Percentiles rank a stretch among this genome's conserved stretches.
Conservation (phyloP, 1,140 invertebrate genomes). For the Drosophila watanabei region DNA sequence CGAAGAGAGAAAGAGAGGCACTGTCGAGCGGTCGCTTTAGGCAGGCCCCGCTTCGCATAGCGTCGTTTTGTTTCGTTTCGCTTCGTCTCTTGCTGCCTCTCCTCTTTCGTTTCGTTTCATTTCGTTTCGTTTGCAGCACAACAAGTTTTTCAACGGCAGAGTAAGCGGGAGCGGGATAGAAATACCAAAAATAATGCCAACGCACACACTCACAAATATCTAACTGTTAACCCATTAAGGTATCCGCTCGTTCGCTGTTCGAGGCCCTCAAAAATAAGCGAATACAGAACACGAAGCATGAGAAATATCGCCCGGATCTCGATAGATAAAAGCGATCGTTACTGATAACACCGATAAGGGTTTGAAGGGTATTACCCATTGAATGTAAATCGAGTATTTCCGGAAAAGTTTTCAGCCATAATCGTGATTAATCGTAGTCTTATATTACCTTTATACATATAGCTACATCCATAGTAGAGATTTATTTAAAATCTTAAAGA, state of each 20-base stretch:
- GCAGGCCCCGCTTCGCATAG: slow-evolving; percentile 72
- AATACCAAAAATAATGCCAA: slow-evolving; percentile 38
- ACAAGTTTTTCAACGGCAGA: slow-evolving; percentile 72
- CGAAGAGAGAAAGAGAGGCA: slow-evolving; percentile 46
- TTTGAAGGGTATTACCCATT: slow-evolving; percentile 1
- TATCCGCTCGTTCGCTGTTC: slow-evolving; percentile 7
- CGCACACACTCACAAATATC: slow-evolving; percentile 42
- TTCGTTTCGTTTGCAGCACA: slow-evolving; percentile 65
- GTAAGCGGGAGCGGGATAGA: slow-evolving; percentile 25
- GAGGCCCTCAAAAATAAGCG: slow-evolving; percentile 9
- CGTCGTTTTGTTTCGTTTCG: slow-evolving; percentile 44
- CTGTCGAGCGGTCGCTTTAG: slow-evolving; percentile 46
- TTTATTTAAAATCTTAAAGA: not conserved
- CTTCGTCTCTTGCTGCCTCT: slow-evolving; percentile 15
- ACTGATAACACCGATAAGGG: slow-evolving; percentile 16
- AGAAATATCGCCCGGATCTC: slow-evolving; percentile 18
- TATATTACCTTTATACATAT: not conserved
- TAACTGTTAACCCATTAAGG: slow-evolving; percentile 61
- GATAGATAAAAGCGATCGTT: slow-evolving; percentile 30
- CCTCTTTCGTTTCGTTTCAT: slow-evolving; percentile 38
- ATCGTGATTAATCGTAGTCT: not conserved
- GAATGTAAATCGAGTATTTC: slow-evolving; percentile 4
- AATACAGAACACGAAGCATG: slow-evolving; percentile 11
- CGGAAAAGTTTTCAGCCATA: not conserved
- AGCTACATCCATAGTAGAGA: not conserved